Conservation (phyloP, 1,140 invertebrate genomes). For the Panagrolaimus sp. region DNA sequence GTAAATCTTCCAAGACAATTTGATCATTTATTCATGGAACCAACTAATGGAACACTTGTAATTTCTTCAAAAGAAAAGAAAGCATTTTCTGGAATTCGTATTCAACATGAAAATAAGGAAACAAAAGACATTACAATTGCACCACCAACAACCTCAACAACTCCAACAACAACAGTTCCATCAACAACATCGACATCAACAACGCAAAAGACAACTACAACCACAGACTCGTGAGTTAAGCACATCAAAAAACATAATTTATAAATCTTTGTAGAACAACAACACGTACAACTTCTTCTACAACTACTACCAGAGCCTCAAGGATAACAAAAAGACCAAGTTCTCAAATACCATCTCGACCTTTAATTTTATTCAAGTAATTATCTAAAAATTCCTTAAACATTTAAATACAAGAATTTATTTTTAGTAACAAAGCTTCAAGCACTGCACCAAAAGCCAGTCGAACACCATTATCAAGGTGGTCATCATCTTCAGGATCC, state of each 20-base stretch:
- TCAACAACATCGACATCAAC: background rate
- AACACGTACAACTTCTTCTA: background rate
- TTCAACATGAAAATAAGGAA: background rate
- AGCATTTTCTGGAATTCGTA: constrained; percentile 26
- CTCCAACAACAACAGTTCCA: background rate
- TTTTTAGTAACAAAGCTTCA: constrained; percentile 5
- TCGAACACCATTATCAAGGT: background rate
- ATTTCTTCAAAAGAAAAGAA: background rate
- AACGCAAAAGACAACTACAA: background rate
- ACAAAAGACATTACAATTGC: constrained; percentile 16
- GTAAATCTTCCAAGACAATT: constrained; percentile 26
- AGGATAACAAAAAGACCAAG: background rate
- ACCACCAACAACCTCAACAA: background rate
- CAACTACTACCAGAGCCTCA: background rate
- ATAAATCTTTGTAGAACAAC: background rate
- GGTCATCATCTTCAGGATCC: background rate
- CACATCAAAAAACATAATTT: too few species aligned
- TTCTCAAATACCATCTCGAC: background rate
- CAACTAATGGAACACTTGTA: too few species aligned
- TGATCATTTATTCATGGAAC: constrained; percentile 45
- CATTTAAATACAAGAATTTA: background rate
- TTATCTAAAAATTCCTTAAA: background rate
- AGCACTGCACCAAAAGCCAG: background rate
- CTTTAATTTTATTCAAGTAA: background rate
- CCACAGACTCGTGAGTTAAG: background rate